These are phyloP conservation scores for Autographa pulchrina DNA, from an alignment of 2,888 invertebrate genomes.

Conservation along the genomic window DNA sequence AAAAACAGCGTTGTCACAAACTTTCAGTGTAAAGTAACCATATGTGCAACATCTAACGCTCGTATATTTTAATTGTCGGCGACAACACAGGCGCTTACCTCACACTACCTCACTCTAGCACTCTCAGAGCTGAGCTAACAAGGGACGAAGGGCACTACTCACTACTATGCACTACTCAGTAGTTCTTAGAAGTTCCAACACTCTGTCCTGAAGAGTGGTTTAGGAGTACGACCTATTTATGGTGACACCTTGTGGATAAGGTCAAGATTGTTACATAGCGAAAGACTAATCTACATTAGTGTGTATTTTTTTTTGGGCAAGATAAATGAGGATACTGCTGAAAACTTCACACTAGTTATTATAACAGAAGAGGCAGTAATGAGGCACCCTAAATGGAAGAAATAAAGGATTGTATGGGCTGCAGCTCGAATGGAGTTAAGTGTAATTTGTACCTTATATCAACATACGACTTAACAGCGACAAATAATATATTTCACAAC, in stretches of 20 bases:
- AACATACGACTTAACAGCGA: too few relatives aligned
- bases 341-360: too few relatives aligned
- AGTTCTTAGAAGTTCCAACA: not conserved
- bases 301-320: not conserved
- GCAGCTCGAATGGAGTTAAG: too few relatives aligned
- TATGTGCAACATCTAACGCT: not conserved
- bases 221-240: not conserved
- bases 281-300: not conserved
- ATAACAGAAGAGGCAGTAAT: too few relatives aligned
- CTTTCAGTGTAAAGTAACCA: not conserved
- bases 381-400: too few relatives aligned
- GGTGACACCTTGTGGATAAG: not conserved
- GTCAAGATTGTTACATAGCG: not conserved
- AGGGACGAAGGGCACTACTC: not conserved
- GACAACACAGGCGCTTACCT: not conserved
- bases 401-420: too few relatives aligned
- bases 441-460: too few relatives aligned
- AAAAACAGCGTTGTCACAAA: not conserved
- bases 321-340: too few relatives aligned
- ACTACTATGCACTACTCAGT: not conserved
- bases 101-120: not conserved
- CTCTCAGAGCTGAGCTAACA: not conserved
- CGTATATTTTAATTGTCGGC: not conserved
- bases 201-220: not conserved
- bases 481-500: too few relatives aligned